A percentile compares a stretch with the other conserved stretches of the same genome.
phyloP scores from a whole-genome alignment of 2,888 invertebrate species.

The Synanthedon tipuliformis region DNA sequence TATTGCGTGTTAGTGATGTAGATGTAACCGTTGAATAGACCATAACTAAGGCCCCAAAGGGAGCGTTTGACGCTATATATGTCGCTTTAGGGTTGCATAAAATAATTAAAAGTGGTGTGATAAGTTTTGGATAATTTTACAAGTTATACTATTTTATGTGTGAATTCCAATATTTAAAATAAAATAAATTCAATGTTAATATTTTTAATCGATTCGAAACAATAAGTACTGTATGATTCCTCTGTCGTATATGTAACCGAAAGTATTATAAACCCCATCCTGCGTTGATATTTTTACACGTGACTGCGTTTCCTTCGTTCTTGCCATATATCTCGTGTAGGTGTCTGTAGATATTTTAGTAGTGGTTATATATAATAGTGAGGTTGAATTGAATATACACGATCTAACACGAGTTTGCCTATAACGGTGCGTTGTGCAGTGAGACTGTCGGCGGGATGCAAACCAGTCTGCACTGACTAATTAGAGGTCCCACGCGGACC shows the following conservation, averaged over 20 bases:
- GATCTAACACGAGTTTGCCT: slow-evolving; percentile 60
- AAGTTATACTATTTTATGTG: slow-evolving; percentile 70
- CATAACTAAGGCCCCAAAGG: slow-evolving; percentile 64
- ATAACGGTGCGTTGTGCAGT: slow-evolving; percentile 25
- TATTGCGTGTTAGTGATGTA: slow-evolving; percentile 67
- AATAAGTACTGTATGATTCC: background rate
- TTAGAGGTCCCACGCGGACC: slow-evolving; percentile 30
- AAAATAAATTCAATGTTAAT: slow-evolving; percentile 49
- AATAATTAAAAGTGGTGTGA: slow-evolving; percentile 67
- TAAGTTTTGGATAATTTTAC: slow-evolving; percentile 71
- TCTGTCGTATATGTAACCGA: slow-evolving; percentile 6
- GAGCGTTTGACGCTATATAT: slow-evolving; percentile 68
- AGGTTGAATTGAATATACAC: slow-evolving; percentile 64
- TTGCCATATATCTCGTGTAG: slow-evolving; percentile 67
- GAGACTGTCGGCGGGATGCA: slow-evolving; percentile 26
- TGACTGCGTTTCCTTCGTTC: slow-evolving; percentile 61
- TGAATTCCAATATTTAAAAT: slow-evolving; percentile 50
- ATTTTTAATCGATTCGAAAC: slow-evolving; percentile 8
- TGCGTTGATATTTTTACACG: slow-evolving; percentile 5
- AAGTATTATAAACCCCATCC: slow-evolving; percentile 32
- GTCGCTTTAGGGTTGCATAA: slow-evolving; percentile 69
- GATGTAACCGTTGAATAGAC: slow-evolving; percentile 62
- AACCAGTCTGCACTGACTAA: too few species aligned
- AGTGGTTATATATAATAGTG: slow-evolving; percentile 45
- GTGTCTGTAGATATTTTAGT: slow-evolving; percentile 55